Base-by-base conservation (phyloP, 2,113 vertebrate genomes). In the Clarias gariepinus region DNA sequence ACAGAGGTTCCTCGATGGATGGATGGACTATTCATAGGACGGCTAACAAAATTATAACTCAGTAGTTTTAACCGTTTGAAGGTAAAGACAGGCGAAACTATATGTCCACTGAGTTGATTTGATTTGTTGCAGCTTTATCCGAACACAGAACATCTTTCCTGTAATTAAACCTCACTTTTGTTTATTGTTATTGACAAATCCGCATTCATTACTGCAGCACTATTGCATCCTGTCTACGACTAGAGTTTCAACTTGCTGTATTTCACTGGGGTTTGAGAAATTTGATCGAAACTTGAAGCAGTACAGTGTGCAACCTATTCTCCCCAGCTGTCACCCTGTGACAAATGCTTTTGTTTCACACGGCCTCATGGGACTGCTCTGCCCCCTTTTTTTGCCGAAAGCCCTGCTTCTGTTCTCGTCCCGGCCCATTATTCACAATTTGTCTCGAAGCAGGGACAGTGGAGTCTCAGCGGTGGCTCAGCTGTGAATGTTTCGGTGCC, bases 331-430 rank as follows among this genome's bases (percentile, higher is more conserved):
- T 84, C 83, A 76, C 57, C 33, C 69, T 28, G 61, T 84, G 55
- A 84, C 83, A 61, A 76, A 74, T 87, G 68, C 69, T 61, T 87
- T 82, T 47, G 61, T 79, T 64, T 66, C 74, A 25, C 16, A 78
- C 68, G 19, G 19, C 71, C 84, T 68, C 30, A 57, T 4, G 52
- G 7, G 85, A 82, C 58, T 82, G 11, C n/a, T 33, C 55, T 58
- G 78, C 53, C 61, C 64, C 25, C 4, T 79, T 79, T 83, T 81
- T 55, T 74, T 74, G 66, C 63, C 8, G 4, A 30, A 33, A 12
- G 63, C 52, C 53, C n/a, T 19, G 16, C 15, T 79, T 86, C 61
- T 86, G 66, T 81, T 60, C 55, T 36, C 10, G 10, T 80, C 69
- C 55, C 60, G 21, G 53, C 12, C 30, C 53, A 84, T 84, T 84